A percentile compares a stretch with the other conserved stretches of the same genome.
phyloP scores from a whole-genome alignment of 2,888 invertebrate genomes.

The Tenthredo livida region DNA sequence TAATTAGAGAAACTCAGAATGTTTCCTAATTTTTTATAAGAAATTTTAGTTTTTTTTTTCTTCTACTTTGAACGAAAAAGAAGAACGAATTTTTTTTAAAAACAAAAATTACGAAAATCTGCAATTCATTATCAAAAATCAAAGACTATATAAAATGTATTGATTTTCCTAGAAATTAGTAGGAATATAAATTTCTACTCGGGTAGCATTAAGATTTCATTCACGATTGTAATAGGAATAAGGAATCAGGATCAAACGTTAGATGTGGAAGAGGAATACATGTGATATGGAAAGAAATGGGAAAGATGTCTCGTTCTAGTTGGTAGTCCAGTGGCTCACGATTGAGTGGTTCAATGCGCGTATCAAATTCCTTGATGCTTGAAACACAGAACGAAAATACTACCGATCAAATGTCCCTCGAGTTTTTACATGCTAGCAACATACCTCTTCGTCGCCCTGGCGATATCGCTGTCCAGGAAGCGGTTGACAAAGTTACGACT shows the following conservation, averaged over 20 bases:
- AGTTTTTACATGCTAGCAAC: slow-evolving; percentile 46
- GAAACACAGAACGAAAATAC: slow-evolving; percentile 50
- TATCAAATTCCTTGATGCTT: slow-evolving; percentile 52
- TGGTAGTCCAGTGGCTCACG: slow-evolving; percentile 36
- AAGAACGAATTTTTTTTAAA: too few relatives aligned
- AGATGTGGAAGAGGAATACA: neutral
- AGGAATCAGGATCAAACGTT: neutral
- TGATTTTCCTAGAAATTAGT: too few relatives aligned
- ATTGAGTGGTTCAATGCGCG: slow-evolving; percentile 46
- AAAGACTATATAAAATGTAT: too few relatives aligned
- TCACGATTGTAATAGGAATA: neutral
- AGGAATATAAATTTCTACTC: too few relatives aligned
- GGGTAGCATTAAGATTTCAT: too few relatives aligned
- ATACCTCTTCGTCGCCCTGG: slow-evolving; percentile 51
- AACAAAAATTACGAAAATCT: too few relatives aligned
- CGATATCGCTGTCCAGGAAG: slow-evolving; percentile 56
- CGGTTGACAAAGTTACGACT: slow-evolving; percentile 55
- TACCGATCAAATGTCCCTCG: slow-evolving; percentile 46
- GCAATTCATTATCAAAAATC: too few relatives aligned
- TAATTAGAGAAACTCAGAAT: too few relatives aligned
- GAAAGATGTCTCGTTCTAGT: slow-evolving; percentile 35
- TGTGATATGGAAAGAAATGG: neutral
- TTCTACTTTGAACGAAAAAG: too few relatives aligned
- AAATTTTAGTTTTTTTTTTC: too few relatives aligned
- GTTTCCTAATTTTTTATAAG: too few relatives aligned